These are phyloP conservation scores for Carassius auratus DNA, from an alignment of 2,113 vertebrate species.

Conservation along the genomic window DNA sequence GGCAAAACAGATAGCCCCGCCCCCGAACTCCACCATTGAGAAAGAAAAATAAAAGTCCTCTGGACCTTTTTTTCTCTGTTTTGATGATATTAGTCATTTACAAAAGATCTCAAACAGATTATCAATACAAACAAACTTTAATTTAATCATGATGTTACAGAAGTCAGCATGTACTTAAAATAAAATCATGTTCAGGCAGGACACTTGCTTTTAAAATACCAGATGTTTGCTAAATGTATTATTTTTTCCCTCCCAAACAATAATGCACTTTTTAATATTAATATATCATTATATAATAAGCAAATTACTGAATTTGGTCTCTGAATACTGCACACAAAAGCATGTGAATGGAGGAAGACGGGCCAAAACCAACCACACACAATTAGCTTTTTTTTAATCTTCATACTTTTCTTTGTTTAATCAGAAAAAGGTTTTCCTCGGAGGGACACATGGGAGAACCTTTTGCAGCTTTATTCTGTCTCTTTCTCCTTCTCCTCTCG, in stretches of 20 bases:
- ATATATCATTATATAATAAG: too few relatives aligned
- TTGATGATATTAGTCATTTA: background rate
- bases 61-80: too few relatives aligned
- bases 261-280: background rate
- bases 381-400: background rate
- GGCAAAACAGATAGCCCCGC: background rate
- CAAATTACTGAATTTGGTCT: too few relatives aligned
- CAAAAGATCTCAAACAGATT: background rate
- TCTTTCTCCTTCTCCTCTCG: slow-evolving; percentile 21
- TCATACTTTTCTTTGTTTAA: slow-evolving; percentile 70
- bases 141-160: background rate
- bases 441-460: slow-evolving; percentile 51
- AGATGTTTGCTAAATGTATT: background rate
- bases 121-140: slow-evolving; percentile 34
- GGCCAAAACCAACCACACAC: background rate
- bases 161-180: slow-evolving; percentile 7
- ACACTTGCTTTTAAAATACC: background rate
- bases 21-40: background rate
- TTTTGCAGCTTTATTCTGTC: slow-evolving; percentile 18
- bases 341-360: background rate
- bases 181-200: slow-evolving; percentile 6
- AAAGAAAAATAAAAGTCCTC: too few relatives aligned
- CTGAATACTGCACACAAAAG: too few relatives aligned
- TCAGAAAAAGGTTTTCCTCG: slow-evolving; percentile 75
- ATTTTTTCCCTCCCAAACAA: background rate